Evolutionary conservation across 1,140 invertebrate species (phyloP).

Genomic region (Drosophila arawakana): DNA sequence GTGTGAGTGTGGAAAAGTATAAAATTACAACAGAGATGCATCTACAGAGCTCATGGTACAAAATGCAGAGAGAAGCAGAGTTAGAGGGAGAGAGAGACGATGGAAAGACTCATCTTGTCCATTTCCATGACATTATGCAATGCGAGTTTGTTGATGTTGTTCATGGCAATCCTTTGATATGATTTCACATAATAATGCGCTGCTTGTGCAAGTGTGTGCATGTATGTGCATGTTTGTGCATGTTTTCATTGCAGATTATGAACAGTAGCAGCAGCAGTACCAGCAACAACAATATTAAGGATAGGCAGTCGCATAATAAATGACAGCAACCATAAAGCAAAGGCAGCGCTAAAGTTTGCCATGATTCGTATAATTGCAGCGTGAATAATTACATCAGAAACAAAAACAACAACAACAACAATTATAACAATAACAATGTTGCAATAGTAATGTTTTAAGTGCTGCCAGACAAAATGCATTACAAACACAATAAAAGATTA

Average conservation of each 20-base stretch:
- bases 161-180: constrained; percentile 78
- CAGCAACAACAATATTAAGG: constrained; percentile 36
- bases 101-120: constrained; percentile 14
- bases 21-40: constrained; percentile 67
- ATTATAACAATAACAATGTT: constrained; percentile 8
- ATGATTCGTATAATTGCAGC: constrained; percentile 81
- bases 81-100: not conserved
- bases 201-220: constrained; percentile 25
- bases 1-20: constrained; percentile 49
- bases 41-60: constrained; percentile 9
- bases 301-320: constrained; percentile 46
- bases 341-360: constrained; percentile 64
- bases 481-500: constrained; percentile 75
- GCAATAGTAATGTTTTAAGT: constrained; percentile 34
- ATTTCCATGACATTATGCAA: constrained; percentile 68
- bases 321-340: constrained; percentile 67
- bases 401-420: constrained; percentile 38
- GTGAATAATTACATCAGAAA: constrained; percentile 82
- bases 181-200: constrained; percentile 77
- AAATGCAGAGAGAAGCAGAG: not conserved
- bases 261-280: constrained; percentile 53
- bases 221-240: constrained; percentile 10
- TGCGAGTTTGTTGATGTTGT: constrained; percentile 57
- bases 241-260: constrained; percentile 78
- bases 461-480: constrained; percentile 54